A percentile compares a stretch with the other conserved stretches of the same genome.
Conservation (phyloP, 2,888 invertebrate species). For the Elysia crispata region DNA sequence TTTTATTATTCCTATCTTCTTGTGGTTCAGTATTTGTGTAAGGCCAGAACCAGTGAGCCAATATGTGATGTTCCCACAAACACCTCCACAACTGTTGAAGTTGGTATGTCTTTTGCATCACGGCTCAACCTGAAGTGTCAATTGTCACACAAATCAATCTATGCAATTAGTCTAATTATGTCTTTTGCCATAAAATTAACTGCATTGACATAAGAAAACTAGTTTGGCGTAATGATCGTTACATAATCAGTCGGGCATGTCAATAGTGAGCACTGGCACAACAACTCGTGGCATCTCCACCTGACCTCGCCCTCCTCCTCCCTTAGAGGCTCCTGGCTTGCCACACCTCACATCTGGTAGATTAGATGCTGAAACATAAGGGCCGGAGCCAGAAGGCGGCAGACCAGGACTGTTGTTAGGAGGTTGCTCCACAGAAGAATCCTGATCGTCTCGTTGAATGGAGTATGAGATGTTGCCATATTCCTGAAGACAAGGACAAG, state of each 20-base stretch:
- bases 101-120: too few species aligned
- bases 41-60: too few species aligned
- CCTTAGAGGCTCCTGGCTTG: too few species aligned
- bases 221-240: not conserved
- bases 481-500: slow-evolving; percentile 96
- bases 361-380: slow-evolving; percentile 40
- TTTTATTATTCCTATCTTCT: too few species aligned
- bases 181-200: too few species aligned
- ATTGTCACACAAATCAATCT: too few species aligned
- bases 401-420: slow-evolving; percentile 31
- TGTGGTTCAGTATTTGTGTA: too few species aligned
- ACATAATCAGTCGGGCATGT: slow-evolving; percentile 65
- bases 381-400: slow-evolving; percentile 12
- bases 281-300: slow-evolving; percentile 79
- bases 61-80: too few species aligned
- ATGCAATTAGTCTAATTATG: too few species aligned
- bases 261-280: slow-evolving; percentile 72
- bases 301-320: slow-evolving; percentile 77
- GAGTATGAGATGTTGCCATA: slow-evolving; percentile 98
- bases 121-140: too few species aligned
- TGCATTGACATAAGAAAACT: too few species aligned
- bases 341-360: slow-evolving; percentile 39
- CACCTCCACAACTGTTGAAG: too few species aligned
- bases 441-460: slow-evolving; percentile 61
- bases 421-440: slow-evolving; percentile 40